phyloP scores from a whole-genome alignment of 1,140 invertebrate genomes.

The Hesperophylax magnus region DNA sequence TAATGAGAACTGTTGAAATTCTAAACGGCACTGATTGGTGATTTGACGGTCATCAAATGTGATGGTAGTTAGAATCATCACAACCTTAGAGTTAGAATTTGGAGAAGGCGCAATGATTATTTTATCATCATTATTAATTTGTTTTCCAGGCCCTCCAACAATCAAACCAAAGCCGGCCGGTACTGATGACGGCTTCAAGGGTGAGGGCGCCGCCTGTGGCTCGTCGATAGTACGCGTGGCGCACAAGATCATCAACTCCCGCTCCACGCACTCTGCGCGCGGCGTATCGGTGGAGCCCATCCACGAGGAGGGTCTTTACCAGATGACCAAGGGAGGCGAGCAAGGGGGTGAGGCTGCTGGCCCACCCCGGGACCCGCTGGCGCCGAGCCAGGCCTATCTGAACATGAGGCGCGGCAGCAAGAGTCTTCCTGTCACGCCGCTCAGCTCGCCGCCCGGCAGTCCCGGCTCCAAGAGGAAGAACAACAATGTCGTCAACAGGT shows the following conservation, averaged over 20 bases:
- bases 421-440: conserved; percentile 79
- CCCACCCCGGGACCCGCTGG: conserved; percentile 45
- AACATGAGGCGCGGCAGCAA: conserved; percentile 74
- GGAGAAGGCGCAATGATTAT: too few species aligned
- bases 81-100: too few species aligned
- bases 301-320: conserved; percentile 58
- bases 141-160: conserved; percentile 57
- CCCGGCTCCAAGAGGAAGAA: conserved; percentile 70
- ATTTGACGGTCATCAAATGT: too few species aligned
- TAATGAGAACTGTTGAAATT: too few species aligned
- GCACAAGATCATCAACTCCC: conserved; percentile 77
- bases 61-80: too few species aligned
- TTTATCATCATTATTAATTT: not conserved
- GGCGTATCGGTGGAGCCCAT: conserved; percentile 67
- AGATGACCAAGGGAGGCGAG: conserved; percentile 49
- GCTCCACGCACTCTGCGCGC: conserved; percentile 59
- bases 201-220: conserved; percentile 78
- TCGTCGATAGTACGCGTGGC: conserved; percentile 76
- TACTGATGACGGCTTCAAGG: conserved; percentile 79
- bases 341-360: not conserved
- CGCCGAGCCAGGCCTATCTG: conserved; percentile 59
- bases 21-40: too few species aligned
- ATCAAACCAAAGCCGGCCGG: conserved; percentile 73
- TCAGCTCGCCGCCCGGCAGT: conserved; percentile 74
- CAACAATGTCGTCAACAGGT: conserved; percentile 63